Base-by-base conservation (phyloP, 1,140 invertebrate species). In the Tetramorium parvispinum region DNA sequence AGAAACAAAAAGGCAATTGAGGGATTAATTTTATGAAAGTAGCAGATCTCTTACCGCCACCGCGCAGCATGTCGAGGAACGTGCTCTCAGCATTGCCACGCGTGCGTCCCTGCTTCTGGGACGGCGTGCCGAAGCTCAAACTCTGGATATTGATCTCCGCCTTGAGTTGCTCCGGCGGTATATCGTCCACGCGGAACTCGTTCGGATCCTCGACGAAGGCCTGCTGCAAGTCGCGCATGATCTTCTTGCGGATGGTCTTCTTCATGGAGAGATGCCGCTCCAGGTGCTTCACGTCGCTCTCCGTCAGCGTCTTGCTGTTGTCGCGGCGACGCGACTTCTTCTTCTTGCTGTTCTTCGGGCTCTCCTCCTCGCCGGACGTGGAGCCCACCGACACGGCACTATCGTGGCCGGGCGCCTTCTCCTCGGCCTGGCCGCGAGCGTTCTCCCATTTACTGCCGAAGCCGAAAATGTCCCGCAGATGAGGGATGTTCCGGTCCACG, bases 191-290 rank as follows among this genome's bases (percentile, higher is more conserved):
- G 87, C 96, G 96, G 93, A 97, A 97, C 93, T 97, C 97, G 89
- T 97, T 97, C 55, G 97, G 97, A 91, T 97, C 97, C 91, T 97
- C 97, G 86, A 97, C 96, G 92, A 97, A 97, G 6, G 97, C 97
- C 91, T 97, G 96, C 91, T 97, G 97, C 63, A 98, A 95, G 92
- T 98, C 97, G 7, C 97, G 95, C 97, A 98, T 98, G 90, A 98
- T 98, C 94, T 98, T 98, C 94, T 98, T 98, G 59, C 97, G 94
- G 81, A 98, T 98, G 7, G 97, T 98, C 93, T 98, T 98, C 95
- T 98, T 98, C 97, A 98, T 98, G 87, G 97, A 98, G 76, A 98
- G 95, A 93, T 98, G 97, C 85, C 97, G 95, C 91, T 98, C 97
- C 57, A 98, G 94, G 11, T 97, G 97, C 92, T 97, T 97, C 24